These are phyloP conservation scores for Pangasius krempfi DNA, from an alignment of 2,797 vertebrate genomes.

Conservation along the genomic window DNA sequence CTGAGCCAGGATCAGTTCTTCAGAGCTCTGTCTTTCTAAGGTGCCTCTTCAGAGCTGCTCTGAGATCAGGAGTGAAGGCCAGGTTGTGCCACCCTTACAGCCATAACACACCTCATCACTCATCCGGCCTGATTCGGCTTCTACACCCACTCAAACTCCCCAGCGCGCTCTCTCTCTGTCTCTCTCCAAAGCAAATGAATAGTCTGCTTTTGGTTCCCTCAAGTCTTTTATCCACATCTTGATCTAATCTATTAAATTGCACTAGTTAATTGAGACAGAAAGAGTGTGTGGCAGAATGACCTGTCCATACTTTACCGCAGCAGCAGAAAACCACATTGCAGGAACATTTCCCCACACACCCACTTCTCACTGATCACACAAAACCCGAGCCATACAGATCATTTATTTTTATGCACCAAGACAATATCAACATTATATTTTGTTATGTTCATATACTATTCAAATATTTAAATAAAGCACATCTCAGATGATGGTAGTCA, in stretches of 20 bases:
- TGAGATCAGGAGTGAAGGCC: conserved; percentile 25
- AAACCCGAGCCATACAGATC: neutral
- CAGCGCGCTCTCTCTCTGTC: neutral
- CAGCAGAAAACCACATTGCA: conserved; percentile 7
- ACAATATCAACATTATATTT: neutral
- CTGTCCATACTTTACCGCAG: neutral
- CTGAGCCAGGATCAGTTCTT: conserved; percentile 45
- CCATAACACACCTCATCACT: conserved; percentile 48
- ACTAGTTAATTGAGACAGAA: conserved; percentile 25
- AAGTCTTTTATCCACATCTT: conserved; percentile 43
- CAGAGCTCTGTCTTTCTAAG: conserved; percentile 26
- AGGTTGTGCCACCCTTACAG: conserved; percentile 24
- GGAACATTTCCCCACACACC: too few relatives aligned
- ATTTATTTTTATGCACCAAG: neutral
- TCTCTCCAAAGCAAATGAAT: conserved; percentile 31
- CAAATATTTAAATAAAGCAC: neutral
- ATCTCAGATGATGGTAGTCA: neutral
- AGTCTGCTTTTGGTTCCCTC: conserved; percentile 49
- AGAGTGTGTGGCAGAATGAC: neutral
- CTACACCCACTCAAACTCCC: neutral
- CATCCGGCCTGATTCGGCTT: conserved; percentile 20
- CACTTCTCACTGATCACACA: neutral
- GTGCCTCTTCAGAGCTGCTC: conserved; percentile 28
- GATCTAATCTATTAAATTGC: conserved; percentile 29
- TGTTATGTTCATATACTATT: neutral